Evolutionary conservation across 2,888 invertebrate genomes (phyloP).

Genomic region (Brenthis daphne): DNA sequence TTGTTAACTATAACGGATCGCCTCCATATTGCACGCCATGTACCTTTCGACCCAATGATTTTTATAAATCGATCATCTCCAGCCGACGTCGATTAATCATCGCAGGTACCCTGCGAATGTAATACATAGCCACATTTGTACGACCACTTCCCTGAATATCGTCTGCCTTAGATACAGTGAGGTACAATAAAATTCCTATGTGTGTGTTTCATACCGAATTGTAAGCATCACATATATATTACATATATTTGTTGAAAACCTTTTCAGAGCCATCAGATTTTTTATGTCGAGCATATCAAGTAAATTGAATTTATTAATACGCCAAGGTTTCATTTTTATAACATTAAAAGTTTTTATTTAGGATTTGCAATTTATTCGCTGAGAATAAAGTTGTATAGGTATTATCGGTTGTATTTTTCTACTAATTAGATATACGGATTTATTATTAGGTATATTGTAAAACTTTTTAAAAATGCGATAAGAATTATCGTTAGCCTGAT

Average conservation of each 20-base stretch:
- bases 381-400: no score
- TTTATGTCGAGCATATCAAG: slow-evolving; percentile 11
- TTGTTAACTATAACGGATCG: slow-evolving; percentile 12
- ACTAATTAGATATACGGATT: no score
- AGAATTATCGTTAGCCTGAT: no score
- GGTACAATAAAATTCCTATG: slow-evolving; percentile 18
- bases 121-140: slow-evolving; percentile 30
- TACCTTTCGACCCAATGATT: slow-evolving; percentile 31
- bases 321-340: slow-evolving; percentile 3
- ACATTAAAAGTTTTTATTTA: slow-evolving; percentile 11
- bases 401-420: no score
- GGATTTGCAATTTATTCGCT: not conserved
- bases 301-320: slow-evolving; percentile 24
- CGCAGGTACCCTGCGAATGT: slow-evolving; percentile 34
- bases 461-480: no score
- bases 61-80: slow-evolving; percentile 35
- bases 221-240: slow-evolving; percentile 3
- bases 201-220: slow-evolving; percentile 15
- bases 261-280: slow-evolving; percentile 11
- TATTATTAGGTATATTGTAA: no score
- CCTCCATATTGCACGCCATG: slow-evolving; percentile 20
- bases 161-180: slow-evolving; percentile 18
- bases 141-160: slow-evolving; percentile 23
- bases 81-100: slow-evolving; percentile 37
- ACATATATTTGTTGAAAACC: slow-evolving; percentile 9